Evolutionary conservation across 2,797 vertebrate species (phyloP).

Genomic region (Rhynchonycteris naso): DNA sequence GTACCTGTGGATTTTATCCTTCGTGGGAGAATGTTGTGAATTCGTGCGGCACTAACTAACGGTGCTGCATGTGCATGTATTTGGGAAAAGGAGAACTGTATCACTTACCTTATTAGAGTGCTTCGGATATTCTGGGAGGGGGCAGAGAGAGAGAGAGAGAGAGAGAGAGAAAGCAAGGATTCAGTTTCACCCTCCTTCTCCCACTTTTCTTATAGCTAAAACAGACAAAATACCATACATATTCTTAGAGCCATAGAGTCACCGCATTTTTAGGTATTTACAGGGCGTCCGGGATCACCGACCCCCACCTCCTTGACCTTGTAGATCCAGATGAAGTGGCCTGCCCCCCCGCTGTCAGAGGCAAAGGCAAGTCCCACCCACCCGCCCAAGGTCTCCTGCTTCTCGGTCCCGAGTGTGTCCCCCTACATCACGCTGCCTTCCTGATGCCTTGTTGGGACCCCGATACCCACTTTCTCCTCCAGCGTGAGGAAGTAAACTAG

Average conservation of each 20-base stretch:
- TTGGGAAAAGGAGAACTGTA: neutral
- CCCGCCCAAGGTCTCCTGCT: neutral
- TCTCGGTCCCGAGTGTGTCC: neutral
- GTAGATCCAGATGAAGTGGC: neutral
- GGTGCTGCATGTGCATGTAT: neutral
- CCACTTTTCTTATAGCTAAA: neutral
- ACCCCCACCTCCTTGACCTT: neutral
- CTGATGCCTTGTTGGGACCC: neutral
- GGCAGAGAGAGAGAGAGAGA: neutral
- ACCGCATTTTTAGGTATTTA: neutral
- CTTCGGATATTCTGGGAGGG: conserved; percentile 75
- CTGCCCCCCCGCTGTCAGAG: neutral
- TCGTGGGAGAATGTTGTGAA: neutral
- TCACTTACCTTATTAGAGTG: conserved; percentile 74
- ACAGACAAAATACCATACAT: neutral
- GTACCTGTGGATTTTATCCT: neutral
- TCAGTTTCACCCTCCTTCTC: neutral
- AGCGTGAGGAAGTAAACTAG: neutral
- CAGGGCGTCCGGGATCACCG: neutral
- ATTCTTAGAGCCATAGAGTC: neutral
- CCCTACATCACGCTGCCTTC: neutral
- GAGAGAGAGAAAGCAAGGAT: neutral
- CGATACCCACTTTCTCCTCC: neutral
- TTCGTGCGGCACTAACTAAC: neutral
- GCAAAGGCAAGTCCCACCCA: neutral